Evolutionary conservation across 2,113 vertebrate genomes (phyloP), one percentile per base, ranked within the genome.

Genomic region (Protobothrops mucrosquamatus): DNA sequence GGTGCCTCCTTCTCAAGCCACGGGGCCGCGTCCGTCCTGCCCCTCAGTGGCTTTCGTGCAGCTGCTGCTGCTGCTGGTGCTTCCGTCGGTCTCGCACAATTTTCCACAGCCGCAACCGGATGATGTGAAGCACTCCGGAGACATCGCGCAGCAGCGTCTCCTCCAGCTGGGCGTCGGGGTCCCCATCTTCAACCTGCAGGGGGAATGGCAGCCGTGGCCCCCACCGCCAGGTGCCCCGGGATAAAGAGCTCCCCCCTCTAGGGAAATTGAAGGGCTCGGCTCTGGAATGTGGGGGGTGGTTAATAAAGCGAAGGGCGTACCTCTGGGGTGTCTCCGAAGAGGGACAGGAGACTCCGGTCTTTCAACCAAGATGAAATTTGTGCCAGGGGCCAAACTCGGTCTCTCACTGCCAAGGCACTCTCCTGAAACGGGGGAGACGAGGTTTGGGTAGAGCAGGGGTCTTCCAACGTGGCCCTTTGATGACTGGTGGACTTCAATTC

Each of bases 201-300:
- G 15, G 87, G 52, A 89, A 46, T 48, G 5, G 14, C 64, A 34
- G 64, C 2, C 0, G 64, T 74, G 29, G 64, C n/a, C 64, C 64
- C n/a, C 64, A 26, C 29, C 15, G 8, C 85, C 34, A 12, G 43
- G 3, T 0, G 4, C 43, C 20, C 29, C 24, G 0, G 20, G 43
- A 4, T 46, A 39, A 48, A 12, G 39, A 0, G 43, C 51, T 22
- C 22, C 29, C 22, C 29, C 0, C 59, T 48, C 18, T 4, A 12
- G 89, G 22, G 39, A 24, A 48, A 22, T 1, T 1, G 11, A 56
- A 46, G 69, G 26, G 2, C 18, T 74, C 4, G 3, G 61, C 46
- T 11, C 10, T 20, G 43, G 43, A 39, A 55, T 0, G 0, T 11
- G 5, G 29, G 4, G 23, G 29, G 22, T 6, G 0, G 48, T 24